Evolutionary conservation across 1,140 invertebrate genomes (phyloP), one percentile per base, ranked within the genome.

Genomic region (Euglossa dilemma): DNA sequence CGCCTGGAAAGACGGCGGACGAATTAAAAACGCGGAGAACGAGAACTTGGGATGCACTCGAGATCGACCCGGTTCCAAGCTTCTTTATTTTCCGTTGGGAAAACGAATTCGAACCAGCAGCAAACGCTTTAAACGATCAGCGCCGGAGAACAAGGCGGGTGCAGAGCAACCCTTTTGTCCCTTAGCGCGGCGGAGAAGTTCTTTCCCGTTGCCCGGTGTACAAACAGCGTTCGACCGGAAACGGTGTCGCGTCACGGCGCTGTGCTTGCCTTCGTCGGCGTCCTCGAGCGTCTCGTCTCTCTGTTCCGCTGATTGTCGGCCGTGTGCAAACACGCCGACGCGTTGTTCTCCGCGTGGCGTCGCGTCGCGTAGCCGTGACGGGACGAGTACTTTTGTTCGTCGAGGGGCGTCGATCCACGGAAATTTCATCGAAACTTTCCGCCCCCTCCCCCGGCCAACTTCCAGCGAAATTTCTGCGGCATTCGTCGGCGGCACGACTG

Each of bases 351-450:
- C 56, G 50, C 18, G 59, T 59, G n/a, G 23, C 45, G 45, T 47
- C 25, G 11, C n/a, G 28, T 36, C 20, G 11, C 18, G 56, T 36
- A 36, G 36, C 36, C 36, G 36, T 36, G 36, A 36, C 36, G 36
- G 36, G 36, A 36, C 36, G 36, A 36, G 36, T 28, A 52, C 74
- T 54, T 76, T 76, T 47, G 43, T 70, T 25, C 77, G 47, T 25
- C 7, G 56, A 18, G 75, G 9, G 6, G 25, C 57, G 57, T 75
- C 63, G 80, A 57, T 54, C 79, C 71, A 5, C 52, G 50, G 52
- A 67, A 67, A 81, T 81, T 81, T 81, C 80, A 67, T 67, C 80
- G 80, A 75, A 81, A 81, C 11, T 54, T 75, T 73, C 16, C 12
- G 1, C 5, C 23, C 8, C 6, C 56, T 4, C 0, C 18, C 28